These are phyloP conservation scores for Psilopsiagon aurifrons DNA, from an alignment of 2,113 vertebrate species.

Conservation along the genomic window DNA sequence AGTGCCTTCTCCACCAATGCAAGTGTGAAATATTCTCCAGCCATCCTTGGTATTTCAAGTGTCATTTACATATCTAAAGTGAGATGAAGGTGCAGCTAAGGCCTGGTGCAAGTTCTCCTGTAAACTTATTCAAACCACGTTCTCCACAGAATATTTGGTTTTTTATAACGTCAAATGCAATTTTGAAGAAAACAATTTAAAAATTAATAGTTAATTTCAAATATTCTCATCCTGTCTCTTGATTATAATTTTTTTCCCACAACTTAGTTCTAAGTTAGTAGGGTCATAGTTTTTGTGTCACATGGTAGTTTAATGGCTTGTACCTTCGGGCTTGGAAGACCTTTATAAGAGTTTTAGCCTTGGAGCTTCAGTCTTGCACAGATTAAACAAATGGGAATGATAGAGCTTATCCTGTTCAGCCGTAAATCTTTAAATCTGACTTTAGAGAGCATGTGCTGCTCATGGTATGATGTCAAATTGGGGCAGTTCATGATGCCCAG, in stretches of 20 bases:
- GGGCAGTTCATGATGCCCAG: background rate
- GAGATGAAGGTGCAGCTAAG: background rate
- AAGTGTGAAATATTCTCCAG: background rate
- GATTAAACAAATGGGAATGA: conserved; percentile 21
- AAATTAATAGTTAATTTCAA: background rate
- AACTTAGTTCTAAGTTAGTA: background rate
- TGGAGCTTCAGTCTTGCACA: background rate
- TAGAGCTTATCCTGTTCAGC: background rate
- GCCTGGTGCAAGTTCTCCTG: background rate
- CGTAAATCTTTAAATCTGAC: conserved; percentile 32
- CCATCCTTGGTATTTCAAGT: background rate
- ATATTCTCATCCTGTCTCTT: background rate
- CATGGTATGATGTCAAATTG: background rate
- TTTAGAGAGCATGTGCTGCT: background rate
- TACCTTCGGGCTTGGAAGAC: background rate
- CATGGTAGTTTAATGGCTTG: background rate
- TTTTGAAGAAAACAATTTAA: background rate
- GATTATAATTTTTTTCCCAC: background rate
- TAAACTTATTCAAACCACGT: background rate
- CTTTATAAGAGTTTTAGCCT: background rate
- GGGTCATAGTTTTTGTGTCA: background rate
- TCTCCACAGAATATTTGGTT: background rate
- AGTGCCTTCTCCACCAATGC: background rate
- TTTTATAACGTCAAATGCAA: background rate
- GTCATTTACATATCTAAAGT: background rate